These are phyloP conservation scores for Heliconius hortense DNA, from an alignment of 2,888 invertebrate genomes.

Conservation along the genomic window DNA sequence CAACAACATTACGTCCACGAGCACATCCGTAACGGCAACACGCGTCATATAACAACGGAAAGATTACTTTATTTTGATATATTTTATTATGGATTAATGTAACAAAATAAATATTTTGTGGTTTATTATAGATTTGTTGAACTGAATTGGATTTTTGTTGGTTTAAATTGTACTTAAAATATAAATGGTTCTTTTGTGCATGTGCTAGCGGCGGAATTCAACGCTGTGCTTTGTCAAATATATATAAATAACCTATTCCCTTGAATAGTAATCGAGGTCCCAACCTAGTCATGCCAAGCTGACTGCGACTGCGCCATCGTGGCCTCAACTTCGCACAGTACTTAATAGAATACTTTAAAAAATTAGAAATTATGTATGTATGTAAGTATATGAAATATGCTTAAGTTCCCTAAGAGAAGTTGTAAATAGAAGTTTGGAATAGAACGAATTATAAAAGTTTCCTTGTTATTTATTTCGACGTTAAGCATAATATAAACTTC, in stretches of 20 bases:
- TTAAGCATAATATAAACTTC: not conserved
- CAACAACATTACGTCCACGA: not conserved
- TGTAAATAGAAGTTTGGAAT: conserved; percentile 6
- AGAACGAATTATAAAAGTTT: conserved; percentile 17
- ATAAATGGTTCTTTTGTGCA: no score
- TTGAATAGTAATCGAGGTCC: not conserved
- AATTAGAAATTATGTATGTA: not conserved
- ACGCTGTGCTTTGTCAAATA: not conserved
- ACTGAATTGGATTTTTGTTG: not conserved
- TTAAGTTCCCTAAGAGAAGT: conserved; percentile 5
- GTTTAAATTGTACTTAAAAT: not conserved
- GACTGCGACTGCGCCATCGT: no score
- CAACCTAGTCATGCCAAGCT: not conserved
- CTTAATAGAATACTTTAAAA: no score
- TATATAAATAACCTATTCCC: no score
- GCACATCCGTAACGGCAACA: not conserved
- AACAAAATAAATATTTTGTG: not conserved
- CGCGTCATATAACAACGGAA: conserved; percentile 10
- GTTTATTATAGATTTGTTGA: not conserved
- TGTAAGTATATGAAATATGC: not conserved
- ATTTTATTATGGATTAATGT: not conserved
- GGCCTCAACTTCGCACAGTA: no score
- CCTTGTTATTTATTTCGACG: conserved; percentile 32
- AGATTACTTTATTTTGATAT: not conserved
- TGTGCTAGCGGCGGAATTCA: not conserved